Percentiles rank a stretch among this genome's conserved stretches.
These are phyloP conservation scores for Xestoiulus laeticollis DNA, from an alignment of 2,888 invertebrate genomes.

Conservation along the genomic window DNA sequence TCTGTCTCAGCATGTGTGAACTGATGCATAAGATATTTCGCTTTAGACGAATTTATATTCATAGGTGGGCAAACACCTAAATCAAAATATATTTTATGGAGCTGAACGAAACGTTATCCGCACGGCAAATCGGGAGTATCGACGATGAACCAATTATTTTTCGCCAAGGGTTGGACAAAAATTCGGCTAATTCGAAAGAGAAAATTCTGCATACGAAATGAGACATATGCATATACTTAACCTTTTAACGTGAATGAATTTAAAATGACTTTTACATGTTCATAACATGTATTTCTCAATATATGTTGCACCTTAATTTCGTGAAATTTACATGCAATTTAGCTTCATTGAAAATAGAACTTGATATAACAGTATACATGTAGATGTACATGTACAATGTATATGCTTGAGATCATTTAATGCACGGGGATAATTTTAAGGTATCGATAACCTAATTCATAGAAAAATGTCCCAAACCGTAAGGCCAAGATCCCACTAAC, in stretches of 20 bases:
- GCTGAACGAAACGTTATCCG: background rate
- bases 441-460: too few relatives aligned
- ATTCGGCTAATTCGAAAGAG: background rate
- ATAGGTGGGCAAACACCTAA: slow-evolving; percentile 20
- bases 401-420: too few relatives aligned
- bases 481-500: too few relatives aligned
- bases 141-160: background rate
- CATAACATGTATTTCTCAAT: background rate
- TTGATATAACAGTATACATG: too few relatives aligned
- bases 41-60: background rate
- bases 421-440: too few relatives aligned
- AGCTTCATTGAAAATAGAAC: too few relatives aligned
- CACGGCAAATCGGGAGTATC: background rate
- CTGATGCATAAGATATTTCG: background rate
- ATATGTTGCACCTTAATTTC: too few relatives aligned
- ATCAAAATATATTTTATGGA: background rate
- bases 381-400: too few relatives aligned
- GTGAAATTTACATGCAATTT: too few relatives aligned
- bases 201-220: background rate
- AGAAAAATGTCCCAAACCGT: too few relatives aligned
- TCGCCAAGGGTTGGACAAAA: background rate
- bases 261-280: background rate
- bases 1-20: slow-evolving; percentile 43
- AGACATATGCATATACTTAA: background rate
- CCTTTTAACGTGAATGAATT: background rate